A percentile compares a stretch with the other conserved stretches of the same genome.
Evolutionary conservation across 1,140 invertebrate genomes (phyloP).

Genomic region (Procambarus virginalis): DNA sequence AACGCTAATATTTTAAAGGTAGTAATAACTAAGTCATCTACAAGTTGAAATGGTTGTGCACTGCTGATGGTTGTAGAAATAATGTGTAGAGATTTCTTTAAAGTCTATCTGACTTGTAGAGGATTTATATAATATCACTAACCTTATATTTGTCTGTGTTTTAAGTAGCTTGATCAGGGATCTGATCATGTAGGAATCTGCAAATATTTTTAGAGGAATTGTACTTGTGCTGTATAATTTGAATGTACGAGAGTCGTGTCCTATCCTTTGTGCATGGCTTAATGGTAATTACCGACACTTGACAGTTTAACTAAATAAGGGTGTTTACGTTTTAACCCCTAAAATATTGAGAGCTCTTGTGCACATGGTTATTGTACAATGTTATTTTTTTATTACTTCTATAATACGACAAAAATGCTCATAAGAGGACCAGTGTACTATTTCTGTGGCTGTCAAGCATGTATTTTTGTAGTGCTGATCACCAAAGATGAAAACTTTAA

Average conservation of each 20-base stretch:
- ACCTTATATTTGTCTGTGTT: background rate
- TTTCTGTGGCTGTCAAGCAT: constrained; percentile 11
- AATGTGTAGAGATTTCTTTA: no score
- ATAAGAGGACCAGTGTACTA: constrained; percentile 8
- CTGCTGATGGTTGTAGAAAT: no score
- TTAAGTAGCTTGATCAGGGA: background rate
- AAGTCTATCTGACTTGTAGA: background rate
- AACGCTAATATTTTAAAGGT: no score
- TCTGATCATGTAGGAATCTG: background rate
- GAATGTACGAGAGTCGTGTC: background rate
- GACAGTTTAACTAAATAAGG: no score
- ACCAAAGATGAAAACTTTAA: constrained; percentile 23
- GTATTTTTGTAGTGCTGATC: constrained; percentile 26
- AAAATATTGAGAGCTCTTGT: no score
- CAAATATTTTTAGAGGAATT: background rate
- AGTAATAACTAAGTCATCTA: no score
- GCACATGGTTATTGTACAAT: background rate
- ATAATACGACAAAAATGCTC: background rate
- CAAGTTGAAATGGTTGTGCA: background rate
- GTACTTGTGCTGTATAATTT: background rate
- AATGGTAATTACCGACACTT: background rate
- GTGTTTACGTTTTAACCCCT: no score
- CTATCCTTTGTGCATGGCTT: background rate
- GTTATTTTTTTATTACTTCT: background rate
- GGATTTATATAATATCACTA: background rate